A percentile compares a stretch with the other conserved stretches of the same genome.
Conservation (phyloP, 2,888 invertebrate genomes). For the Agonopterix alstromeriana region DNA sequence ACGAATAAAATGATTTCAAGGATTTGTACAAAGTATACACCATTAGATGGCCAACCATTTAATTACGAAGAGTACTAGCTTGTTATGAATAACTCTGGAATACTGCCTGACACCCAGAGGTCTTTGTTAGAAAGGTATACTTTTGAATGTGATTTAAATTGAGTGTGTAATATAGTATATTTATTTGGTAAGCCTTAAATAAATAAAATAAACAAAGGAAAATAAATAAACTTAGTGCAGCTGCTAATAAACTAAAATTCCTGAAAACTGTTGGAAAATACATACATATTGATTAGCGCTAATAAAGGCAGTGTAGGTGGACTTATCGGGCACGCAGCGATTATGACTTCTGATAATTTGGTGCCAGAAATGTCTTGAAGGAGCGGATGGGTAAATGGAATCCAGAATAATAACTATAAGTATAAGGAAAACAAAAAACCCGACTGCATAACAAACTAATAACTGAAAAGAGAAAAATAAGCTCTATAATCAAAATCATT, state of each 20-base stretch:
- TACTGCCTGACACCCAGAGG: slow-evolving; percentile 43
- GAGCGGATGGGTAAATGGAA: slow-evolving; percentile 27
- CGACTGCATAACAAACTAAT: too few relatives aligned
- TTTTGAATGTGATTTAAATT: too few relatives aligned
- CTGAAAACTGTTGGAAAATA: slow-evolving; percentile 35
- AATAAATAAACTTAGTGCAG: slow-evolving; percentile 36
- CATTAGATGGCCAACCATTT: slow-evolving; percentile 29
- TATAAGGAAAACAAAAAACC: too few relatives aligned
- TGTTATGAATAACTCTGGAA: slow-evolving; percentile 47
- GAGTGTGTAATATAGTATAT: too few relatives aligned
- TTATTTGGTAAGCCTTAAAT: too few relatives aligned
- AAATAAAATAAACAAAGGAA: too few relatives aligned
- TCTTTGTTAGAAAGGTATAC: slow-evolving; percentile 39
- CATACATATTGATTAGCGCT: slow-evolving; percentile 39
- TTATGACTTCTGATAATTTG: slow-evolving; percentile 38
- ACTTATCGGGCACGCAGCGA: slow-evolving; percentile 40
- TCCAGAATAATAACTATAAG: slow-evolving; percentile 30
- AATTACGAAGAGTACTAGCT: slow-evolving; percentile 53
- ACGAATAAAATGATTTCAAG: slow-evolving; percentile 43
- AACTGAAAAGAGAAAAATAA: too few relatives aligned
- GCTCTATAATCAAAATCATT: too few relatives aligned
- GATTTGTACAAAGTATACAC: slow-evolving; percentile 34
- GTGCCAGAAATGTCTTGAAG: slow-evolving; percentile 46
- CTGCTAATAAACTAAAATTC: slow-evolving; percentile 38
- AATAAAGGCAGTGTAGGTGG: slow-evolving; percentile 30